phyloP scores from a whole-genome alignment of 2,113 vertebrate genomes.

The Pandion haliaetus region DNA sequence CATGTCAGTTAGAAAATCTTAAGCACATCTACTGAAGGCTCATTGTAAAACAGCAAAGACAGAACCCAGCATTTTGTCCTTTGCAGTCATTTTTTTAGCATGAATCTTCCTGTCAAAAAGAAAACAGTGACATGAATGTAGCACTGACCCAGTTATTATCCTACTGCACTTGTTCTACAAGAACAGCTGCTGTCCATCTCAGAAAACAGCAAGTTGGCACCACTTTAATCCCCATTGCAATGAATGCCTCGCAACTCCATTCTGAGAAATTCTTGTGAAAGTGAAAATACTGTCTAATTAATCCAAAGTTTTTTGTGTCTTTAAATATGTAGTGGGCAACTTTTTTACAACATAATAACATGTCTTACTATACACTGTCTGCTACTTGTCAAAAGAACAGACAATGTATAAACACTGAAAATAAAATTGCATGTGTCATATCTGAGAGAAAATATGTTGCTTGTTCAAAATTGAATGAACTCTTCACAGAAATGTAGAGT shows the following conservation, averaged over 20 bases:
- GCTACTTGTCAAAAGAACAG: slow-evolving; percentile 6
- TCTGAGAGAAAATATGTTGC: slow-evolving; percentile 8
- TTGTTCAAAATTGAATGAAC: slow-evolving; percentile 41
- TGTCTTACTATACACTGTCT: not conserved
- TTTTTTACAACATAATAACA: not conserved
- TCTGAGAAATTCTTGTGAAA: not conserved
- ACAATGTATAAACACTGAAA: slow-evolving; percentile 16
- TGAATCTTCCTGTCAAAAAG: not conserved
- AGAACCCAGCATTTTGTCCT: not conserved
- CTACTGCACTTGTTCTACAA: not conserved
- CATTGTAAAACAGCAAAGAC: not conserved
- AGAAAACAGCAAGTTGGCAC: not conserved
- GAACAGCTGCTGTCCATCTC: not conserved
- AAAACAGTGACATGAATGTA: not conserved
- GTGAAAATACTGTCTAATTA: not conserved
- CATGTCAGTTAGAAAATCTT: not conserved
- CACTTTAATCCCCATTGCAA: not conserved
- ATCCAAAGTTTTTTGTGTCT: not conserved
- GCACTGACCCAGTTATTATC: not conserved
- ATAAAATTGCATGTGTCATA: slow-evolving; percentile 26
- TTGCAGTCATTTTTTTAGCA: not conserved
- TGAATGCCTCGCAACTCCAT: not conserved
- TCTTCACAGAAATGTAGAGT: not conserved
- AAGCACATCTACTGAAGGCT: not conserved
- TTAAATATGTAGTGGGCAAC: not conserved